phyloP scores from a whole-genome alignment of 2,888 invertebrate species.

The Chloroclysta siterata region DNA sequence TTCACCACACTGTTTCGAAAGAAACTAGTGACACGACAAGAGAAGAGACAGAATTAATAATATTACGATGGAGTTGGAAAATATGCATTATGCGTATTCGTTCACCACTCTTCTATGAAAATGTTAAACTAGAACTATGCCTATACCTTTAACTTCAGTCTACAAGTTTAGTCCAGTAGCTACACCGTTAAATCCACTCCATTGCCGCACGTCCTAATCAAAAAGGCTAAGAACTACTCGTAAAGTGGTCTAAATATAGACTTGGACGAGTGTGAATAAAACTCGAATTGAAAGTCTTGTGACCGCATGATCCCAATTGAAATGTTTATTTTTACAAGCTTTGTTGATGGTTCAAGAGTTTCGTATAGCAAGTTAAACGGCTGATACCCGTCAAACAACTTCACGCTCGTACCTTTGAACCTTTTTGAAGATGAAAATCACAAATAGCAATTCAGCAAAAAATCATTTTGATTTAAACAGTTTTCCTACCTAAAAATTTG shows the following conservation, averaged over 20 bases:
- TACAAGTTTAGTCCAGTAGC: slow-evolving; percentile 17
- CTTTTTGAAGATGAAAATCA: too few species aligned
- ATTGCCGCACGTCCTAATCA: slow-evolving; percentile 57
- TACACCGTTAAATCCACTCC: background rate
- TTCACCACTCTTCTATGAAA: background rate
- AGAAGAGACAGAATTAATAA: too few species aligned
- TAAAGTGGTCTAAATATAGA: slow-evolving; percentile 76
- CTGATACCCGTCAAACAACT: too few species aligned
- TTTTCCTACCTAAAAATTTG: too few species aligned
- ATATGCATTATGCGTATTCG: background rate
- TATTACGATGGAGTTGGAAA: too few species aligned
- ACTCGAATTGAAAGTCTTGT: slow-evolving; percentile 66
- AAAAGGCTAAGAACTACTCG: slow-evolving; percentile 64
- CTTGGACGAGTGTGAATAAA: slow-evolving; percentile 61
- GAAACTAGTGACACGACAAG: too few species aligned
- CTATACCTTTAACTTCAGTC: background rate
- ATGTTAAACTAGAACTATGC: background rate
- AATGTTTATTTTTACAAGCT: slow-evolving; percentile 65
- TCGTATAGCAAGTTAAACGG: background rate
- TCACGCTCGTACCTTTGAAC: too few species aligned
- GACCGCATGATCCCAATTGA: slow-evolving; percentile 62
- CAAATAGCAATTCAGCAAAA: too few species aligned
- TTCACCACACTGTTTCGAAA: too few species aligned
- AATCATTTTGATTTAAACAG: too few species aligned
- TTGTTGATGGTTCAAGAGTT: background rate